phyloP scores from a whole-genome alignment of 1,140 invertebrate genomes.

The Hypsibius dujardini region DNA sequence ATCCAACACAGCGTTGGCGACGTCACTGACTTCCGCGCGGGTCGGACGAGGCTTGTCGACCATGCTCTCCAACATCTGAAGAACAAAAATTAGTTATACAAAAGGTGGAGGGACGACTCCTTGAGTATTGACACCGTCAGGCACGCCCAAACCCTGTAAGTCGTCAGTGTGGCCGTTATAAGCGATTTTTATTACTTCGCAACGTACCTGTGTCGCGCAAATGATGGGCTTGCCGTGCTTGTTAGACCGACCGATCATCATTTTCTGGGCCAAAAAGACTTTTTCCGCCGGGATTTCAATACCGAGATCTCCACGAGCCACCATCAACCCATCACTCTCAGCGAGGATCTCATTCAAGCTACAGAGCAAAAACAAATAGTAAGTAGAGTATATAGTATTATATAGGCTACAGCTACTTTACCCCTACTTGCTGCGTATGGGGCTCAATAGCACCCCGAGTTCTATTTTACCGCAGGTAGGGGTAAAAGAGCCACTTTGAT shows the following conservation, averaged over 20 bases:
- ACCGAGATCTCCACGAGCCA: constrained; percentile 82
- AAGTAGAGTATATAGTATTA: constrained; percentile 2
- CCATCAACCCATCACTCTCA: constrained; percentile 87
- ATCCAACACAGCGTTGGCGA: constrained; percentile 90
- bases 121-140: too few relatives aligned
- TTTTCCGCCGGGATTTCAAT: constrained; percentile 97
- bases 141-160: too few relatives aligned
- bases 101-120: too few relatives aligned
- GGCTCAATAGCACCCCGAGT: too few relatives aligned
- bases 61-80: constrained; percentile 87
- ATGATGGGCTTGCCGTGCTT: constrained; percentile 85
- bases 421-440: too few relatives aligned
- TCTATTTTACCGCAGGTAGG: too few relatives aligned
- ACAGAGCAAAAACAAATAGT: constrained; percentile 20
- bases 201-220: constrained; percentile 70
- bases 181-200: too few relatives aligned
- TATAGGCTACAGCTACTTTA: too few relatives aligned
- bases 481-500: too few relatives aligned
- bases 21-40: constrained; percentile 83
- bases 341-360: constrained; percentile 76
- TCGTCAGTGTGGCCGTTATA: too few relatives aligned
- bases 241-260: constrained; percentile 82
- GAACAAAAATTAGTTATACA: constrained; percentile 19
- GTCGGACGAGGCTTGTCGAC: constrained; percentile 88
- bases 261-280: constrained; percentile 93